Evolutionary conservation across 2,888 invertebrate species (phyloP), one percentile per base, ranked within the genome.

Genomic region (Acleris laterana): DNA sequence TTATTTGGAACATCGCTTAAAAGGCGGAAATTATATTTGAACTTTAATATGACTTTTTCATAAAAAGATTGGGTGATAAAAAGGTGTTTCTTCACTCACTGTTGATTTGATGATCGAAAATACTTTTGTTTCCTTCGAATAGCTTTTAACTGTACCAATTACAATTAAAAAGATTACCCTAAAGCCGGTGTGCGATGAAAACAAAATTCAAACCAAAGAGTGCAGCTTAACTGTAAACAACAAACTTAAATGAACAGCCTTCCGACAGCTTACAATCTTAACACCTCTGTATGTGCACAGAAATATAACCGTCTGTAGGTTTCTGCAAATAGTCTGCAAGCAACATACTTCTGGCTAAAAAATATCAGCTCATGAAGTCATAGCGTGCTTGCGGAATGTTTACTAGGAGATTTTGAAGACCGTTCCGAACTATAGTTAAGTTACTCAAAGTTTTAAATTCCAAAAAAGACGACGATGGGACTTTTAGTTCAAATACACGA

Each of bases 161-260:
- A 60, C 11, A 57, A 51, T 28, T 16, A 56, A 38, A 38, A 9
- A 38, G 49, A 51, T n/a, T 46, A 17, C n/a, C 46, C 42, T 19
- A 20, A 49, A 49, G 13, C 38, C 38, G 38, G 49, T 65, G 44
- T 49, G 28, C 20, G 60, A 65, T 50, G 44, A 49, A 56, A 65
- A 65, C 49, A 60, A 28, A 59, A 48, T 58, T 22, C 19, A 58
- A 65, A 57, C 25, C 50, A 56, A 56, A 22, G 44, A 60, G 44
- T 44, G 22, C 61, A 60, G 49, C 28, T 60, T 64, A 60, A 65
- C 65, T 50, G 32, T 42, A 60, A 60, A 60, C 65, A 65, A 65
- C 65, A 65, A 65, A 65, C 61, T 61, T 65, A 56, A 65, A 65
- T 56, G 61, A 65, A 56, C 51, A 65, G 19, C 50, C 61, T 28